Percentiles rank a stretch among this genome's conserved stretches.
Evolutionary conservation across 2,888 invertebrate genomes (phyloP).

Genomic region (Drosophila paramelanica): DNA sequence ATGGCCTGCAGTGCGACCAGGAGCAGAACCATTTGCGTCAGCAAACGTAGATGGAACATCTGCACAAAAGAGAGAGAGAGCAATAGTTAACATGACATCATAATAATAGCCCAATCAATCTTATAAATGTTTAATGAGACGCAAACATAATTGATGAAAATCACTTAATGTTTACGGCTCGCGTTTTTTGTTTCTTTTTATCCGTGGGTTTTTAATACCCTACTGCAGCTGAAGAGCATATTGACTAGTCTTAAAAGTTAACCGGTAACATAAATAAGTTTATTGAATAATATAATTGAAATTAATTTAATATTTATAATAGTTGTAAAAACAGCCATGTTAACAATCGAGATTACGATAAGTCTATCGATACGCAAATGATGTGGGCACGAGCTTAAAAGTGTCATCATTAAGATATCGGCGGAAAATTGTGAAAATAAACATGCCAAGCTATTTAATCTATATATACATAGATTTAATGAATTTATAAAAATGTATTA

Average conservation of each 20-base stretch:
- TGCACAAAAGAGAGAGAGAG: slow-evolving; percentile 22
- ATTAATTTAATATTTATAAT: background rate
- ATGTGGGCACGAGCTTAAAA: background rate
- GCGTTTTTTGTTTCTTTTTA: slow-evolving; percentile 5
- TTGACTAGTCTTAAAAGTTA: background rate
- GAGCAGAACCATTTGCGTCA: slow-evolving; percentile 34
- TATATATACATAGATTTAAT: no score
- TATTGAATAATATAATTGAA: no score
- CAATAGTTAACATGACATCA: slow-evolving; percentile 47
- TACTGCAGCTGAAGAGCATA: background rate
- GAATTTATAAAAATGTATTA: no score
- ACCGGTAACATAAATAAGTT: no score
- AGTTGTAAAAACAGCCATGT: background rate
- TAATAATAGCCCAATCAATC: slow-evolving; percentile 65
- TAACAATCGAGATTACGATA: background rate
- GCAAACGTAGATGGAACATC: slow-evolving; percentile 51
- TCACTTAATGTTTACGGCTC: slow-evolving; percentile 50
- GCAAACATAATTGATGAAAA: slow-evolving; percentile 68
- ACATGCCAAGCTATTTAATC: no score
- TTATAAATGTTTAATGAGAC: slow-evolving; percentile 74
- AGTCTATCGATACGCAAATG: background rate
- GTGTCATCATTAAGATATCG: background rate
- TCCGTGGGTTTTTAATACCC: slow-evolving; percentile 20
- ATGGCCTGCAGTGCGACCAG: slow-evolving; percentile 27
- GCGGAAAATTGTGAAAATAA: background rate